Evolutionary conservation across 2,797 vertebrate species (phyloP).

Genomic region (Myotis daubentonii): DNA sequence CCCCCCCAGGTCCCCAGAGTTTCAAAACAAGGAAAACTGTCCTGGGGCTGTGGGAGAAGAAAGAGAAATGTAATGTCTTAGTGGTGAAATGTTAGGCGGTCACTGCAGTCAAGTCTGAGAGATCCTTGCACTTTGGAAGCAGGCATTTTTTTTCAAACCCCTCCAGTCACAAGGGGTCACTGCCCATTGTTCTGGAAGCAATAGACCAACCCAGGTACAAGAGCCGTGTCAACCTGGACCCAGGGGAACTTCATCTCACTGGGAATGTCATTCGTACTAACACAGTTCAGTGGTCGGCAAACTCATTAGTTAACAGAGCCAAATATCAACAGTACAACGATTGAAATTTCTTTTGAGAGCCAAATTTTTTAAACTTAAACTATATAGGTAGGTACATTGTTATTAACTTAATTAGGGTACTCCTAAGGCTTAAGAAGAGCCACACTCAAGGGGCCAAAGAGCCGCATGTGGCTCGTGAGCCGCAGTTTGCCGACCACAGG

Average conservation of each 20-base stretch:
- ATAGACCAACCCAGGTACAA: not conserved
- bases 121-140: not conserved
- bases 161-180: not conserved
- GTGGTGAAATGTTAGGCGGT: not conserved
- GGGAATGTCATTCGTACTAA: not conserved
- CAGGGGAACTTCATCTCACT: not conserved
- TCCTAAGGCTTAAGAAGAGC: no score
- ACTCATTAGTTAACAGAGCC: no score
- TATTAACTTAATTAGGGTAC: no score
- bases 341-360: no score
- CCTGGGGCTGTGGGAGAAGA: not conserved
- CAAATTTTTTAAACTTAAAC: no score
- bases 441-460: no score
- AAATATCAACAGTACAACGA: no score
- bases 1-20: not conserved
- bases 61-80: not conserved
- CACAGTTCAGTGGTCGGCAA: no score
- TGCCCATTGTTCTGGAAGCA: not conserved
- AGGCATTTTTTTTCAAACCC: not conserved
- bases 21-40: not conserved
- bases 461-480: no score
- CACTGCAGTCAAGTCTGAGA: not conserved
- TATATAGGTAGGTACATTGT: no score
- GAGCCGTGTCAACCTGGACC: not conserved
- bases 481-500: no score